Evolutionary conservation across 2,888 invertebrate species (phyloP).

Genomic region (Dynastes tityus): DNA sequence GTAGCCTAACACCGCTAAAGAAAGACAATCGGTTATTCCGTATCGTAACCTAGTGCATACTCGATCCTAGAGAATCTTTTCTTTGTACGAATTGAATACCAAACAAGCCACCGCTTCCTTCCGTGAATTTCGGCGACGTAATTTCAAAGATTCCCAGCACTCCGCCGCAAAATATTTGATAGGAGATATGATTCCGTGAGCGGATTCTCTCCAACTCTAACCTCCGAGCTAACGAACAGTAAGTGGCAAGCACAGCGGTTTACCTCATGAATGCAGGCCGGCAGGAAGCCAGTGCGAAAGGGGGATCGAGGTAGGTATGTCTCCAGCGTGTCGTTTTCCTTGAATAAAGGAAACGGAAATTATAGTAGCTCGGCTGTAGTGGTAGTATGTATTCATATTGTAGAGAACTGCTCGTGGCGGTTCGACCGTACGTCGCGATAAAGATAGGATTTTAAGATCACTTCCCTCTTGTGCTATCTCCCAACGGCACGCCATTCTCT

Average conservation of each 20-base stretch:
- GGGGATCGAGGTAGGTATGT: not conserved
- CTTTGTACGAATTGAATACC: not conserved
- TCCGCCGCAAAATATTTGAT: slow-evolving; percentile 3
- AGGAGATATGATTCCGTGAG: not conserved
- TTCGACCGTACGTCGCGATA: not conserved
- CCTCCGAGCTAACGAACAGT: not conserved
- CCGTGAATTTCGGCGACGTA: not conserved
- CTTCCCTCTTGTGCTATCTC: not conserved
- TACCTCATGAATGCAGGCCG: not conserved
- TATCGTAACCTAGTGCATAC: no score
- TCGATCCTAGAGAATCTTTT: not conserved
- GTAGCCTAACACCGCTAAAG: no score
- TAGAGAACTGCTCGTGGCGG: not conserved
- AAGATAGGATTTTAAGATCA: slow-evolving; percentile 14
- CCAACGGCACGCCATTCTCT: not conserved
- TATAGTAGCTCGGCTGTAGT: not conserved
- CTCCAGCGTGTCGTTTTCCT: slow-evolving; percentile 12
- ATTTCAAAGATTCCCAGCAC: not conserved
- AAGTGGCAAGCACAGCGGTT: not conserved
- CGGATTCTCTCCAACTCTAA: not conserved
- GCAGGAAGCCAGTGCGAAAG: not conserved
- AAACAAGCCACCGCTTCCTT: not conserved
- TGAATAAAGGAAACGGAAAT: slow-evolving; percentile 16
- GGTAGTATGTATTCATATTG: no score
- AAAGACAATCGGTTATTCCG: no score